Evolutionary conservation across 2,113 vertebrate species (phyloP).

Genomic region (Leptobrachium ailaonicum): DNA sequence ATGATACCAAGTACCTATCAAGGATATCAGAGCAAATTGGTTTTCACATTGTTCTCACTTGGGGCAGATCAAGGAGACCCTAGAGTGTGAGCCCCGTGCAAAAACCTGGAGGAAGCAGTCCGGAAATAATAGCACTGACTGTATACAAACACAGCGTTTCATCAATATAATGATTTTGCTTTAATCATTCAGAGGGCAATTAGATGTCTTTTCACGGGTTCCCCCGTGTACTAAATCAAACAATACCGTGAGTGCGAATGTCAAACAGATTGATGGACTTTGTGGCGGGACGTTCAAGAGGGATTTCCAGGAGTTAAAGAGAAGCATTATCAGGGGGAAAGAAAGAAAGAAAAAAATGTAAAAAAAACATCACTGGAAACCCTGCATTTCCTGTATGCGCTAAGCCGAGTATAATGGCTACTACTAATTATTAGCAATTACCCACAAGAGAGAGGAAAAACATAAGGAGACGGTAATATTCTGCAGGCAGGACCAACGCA

Average conservation of each 20-base stretch:
- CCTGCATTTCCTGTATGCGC: background rate
- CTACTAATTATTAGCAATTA: constrained; percentile 24
- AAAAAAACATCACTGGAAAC: too few species aligned
- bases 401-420: constrained; percentile 22
- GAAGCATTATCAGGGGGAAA: too few species aligned
- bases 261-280: constrained; percentile 10
- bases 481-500: background rate
- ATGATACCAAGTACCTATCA: too few species aligned
- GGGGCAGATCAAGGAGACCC: too few species aligned
- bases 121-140: constrained; percentile 9
- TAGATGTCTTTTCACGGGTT: constrained; percentile 5
- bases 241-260: background rate
- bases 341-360: too few species aligned
- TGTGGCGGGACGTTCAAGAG: constrained; percentile 6
- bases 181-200: constrained; percentile 11
- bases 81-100: background rate
- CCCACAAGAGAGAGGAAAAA: constrained; percentile 14
- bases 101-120: background rate
- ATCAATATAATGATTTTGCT: constrained; percentile 9
- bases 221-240: background rate
- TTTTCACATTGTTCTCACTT: too few species aligned
- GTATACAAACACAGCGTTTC: constrained; percentile 4
- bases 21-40: too few species aligned
- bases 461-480: background rate
- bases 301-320: too few species aligned